These are phyloP conservation scores for Galerucella nymphaeae DNA, from an alignment of 2,888 invertebrate species.

Conservation along the genomic window DNA sequence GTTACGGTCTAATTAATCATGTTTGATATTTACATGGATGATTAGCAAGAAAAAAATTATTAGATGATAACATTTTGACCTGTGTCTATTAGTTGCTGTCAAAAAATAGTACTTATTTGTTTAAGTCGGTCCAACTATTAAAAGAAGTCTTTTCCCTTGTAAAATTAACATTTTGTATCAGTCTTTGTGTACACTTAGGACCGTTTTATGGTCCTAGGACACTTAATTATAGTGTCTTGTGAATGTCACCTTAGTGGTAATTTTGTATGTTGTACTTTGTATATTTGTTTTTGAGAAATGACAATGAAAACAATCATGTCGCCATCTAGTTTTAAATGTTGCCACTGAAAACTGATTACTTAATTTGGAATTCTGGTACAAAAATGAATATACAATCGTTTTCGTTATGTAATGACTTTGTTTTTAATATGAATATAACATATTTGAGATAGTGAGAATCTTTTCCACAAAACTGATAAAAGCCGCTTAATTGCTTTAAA, in stretches of 20 bases:
- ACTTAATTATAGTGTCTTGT: too few species aligned
- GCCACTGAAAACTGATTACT: background rate
- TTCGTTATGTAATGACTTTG: background rate
- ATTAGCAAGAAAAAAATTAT: background rate
- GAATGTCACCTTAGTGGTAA: too few species aligned
- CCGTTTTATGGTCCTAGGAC: too few species aligned
- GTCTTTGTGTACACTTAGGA: too few species aligned
- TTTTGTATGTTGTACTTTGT: too few species aligned
- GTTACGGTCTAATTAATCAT: slow-evolving; percentile 1
- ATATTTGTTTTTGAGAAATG: background rate
- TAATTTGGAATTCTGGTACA: background rate
- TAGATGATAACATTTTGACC: background rate
- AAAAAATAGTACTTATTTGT: background rate
- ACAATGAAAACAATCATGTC: background rate
- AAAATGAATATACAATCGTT: background rate
- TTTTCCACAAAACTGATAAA: slow-evolving; percentile 10
- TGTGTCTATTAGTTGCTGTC: background rate
- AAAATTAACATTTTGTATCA: too few species aligned
- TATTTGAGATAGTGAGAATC: background rate
- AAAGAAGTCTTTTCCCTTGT: too few species aligned
- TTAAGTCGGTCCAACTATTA: background rate
- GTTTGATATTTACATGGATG: background rate
- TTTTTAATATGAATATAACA: slow-evolving; percentile 3
- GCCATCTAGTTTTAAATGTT: background rate
- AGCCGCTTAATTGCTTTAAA: slow-evolving; percentile 11